Evolutionary conservation across 2,888 invertebrate genomes (phyloP), one percentile per base, ranked within the genome.

Genomic region (Drosophila sordidapex): DNA sequence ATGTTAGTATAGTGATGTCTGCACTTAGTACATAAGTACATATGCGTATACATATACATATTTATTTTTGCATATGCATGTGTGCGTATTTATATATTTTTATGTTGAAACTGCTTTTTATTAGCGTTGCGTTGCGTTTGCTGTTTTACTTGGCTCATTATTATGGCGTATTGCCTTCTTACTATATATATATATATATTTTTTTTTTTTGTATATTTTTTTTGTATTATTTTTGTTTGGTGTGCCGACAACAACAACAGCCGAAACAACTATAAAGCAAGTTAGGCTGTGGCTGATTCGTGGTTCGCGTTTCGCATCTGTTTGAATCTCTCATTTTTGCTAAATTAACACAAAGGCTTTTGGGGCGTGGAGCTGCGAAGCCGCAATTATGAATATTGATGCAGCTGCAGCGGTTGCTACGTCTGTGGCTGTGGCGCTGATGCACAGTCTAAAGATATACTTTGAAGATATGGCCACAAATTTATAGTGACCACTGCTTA

Each of bases 111-210:
- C 66, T 58, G 70, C 70, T 81, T 76, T 80, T 79, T 82, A 74
- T 81, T 79, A 68, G 66, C 70, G 65, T 59, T 59, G 61, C 58
- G 27, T 60, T 76, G 62, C 58, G 58, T 79, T 81, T 74, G 76
- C 79, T 58, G 64, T 66, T 81, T 70, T 48, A 74, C 75, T 84
- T 59, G 82, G 77, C 79, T 75, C 82, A 78, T 82, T 87, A 84
- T 84, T 76, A 78, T 87, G 83, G 85, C 83, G 83, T 84, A 84
- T 84, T 80, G 70, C 71, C 70, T 82, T 83, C 25, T 43, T 54
- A 25, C 15, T 46, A 15, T 25, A 15, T 46, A 40, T 4, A n/a
- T 40, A 15, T 25, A 4, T 38, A 8, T 38, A 11, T 4, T 13
- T 33, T 15, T 13, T 13, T 25, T 25, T 52, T n/a, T 66, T 35